Evolutionary conservation across 2,113 vertebrate genomes (phyloP).

Genomic region (Casuarius casuarius): DNA sequence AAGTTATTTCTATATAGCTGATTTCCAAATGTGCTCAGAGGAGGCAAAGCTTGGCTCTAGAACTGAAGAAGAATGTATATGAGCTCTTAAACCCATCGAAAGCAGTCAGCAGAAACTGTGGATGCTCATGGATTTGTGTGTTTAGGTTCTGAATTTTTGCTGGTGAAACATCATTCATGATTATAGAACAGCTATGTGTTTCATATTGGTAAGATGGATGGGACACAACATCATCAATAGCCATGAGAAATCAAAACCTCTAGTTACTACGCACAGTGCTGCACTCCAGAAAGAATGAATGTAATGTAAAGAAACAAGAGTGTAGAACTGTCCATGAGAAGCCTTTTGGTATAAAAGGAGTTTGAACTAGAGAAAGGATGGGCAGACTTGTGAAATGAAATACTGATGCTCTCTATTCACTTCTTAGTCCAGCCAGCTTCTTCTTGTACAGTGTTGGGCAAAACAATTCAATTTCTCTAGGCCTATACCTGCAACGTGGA

Average conservation of each 20-base stretch:
- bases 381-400: neutral
- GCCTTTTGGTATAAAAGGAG: neutral
- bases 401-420: neutral
- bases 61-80: neutral
- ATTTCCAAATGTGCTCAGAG: neutral
- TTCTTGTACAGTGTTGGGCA: neutral
- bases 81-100: neutral
- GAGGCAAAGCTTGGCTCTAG: neutral
- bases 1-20: neutral
- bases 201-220: neutral
- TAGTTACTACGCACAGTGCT: neutral
- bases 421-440: conserved; percentile 13
- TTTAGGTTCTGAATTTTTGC: neutral
- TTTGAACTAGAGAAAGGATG: neutral
- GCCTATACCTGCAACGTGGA: neutral
- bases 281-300: neutral
- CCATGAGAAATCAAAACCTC: neutral
- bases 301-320: neutral
- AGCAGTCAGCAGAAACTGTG: neutral
- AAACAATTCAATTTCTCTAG: conserved; percentile 21
- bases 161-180: neutral
- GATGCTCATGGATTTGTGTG: neutral
- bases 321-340: neutral
- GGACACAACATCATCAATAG: neutral
- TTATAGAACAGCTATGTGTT: neutral